A percentile compares a stretch with the other conserved stretches of the same genome.
Conservation (phyloP, 2,888 invertebrate genomes). For the Gymnocheta viridis region DNA sequence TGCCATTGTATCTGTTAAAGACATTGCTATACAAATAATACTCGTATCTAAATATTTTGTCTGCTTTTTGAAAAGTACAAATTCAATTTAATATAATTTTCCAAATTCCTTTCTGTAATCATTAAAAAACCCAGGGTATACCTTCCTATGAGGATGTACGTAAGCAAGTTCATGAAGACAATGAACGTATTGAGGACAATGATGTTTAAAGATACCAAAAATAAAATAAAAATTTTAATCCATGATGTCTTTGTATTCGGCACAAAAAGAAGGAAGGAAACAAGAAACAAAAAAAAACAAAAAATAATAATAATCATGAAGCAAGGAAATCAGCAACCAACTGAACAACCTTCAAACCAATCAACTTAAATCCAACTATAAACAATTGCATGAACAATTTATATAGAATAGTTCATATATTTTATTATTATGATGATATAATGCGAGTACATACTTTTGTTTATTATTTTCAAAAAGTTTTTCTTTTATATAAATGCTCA, state of each 20-base stretch:
- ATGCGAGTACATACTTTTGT: slow-evolving; percentile 49
- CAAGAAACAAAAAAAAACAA: neutral
- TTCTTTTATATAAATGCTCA: neutral
- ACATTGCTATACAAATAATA: neutral
- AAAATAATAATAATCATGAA: slow-evolving; percentile 27
- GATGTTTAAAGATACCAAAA: slow-evolving; percentile 70
- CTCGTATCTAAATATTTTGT: slow-evolving; percentile 11
- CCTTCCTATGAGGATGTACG: slow-evolving; percentile 81
- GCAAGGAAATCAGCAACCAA: slow-evolving; percentile 23
- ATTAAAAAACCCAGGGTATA: slow-evolving; percentile 73
- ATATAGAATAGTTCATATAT: slow-evolving; percentile 21
- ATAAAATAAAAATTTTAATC: neutral
- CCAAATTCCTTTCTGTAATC: slow-evolving; percentile 19
- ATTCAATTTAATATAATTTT: slow-evolving; percentile 33
- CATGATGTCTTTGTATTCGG: slow-evolving; percentile 22
- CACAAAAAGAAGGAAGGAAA: slow-evolving; percentile 17
- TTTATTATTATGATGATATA: slow-evolving; percentile 25
- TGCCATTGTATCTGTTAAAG: neutral
- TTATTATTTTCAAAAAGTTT: slow-evolving; percentile 17
- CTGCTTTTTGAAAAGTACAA: slow-evolving; percentile 3
- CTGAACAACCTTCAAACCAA: slow-evolving; percentile 46
- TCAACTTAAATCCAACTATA: slow-evolving; percentile 35
- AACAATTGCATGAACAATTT: slow-evolving; percentile 53
- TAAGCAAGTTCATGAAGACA: slow-evolving; percentile 76
- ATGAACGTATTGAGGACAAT: slow-evolving; percentile 75